Base-by-base conservation (phyloP, 2,888 invertebrate species). In the Cryptophagus acutangulus region DNA sequence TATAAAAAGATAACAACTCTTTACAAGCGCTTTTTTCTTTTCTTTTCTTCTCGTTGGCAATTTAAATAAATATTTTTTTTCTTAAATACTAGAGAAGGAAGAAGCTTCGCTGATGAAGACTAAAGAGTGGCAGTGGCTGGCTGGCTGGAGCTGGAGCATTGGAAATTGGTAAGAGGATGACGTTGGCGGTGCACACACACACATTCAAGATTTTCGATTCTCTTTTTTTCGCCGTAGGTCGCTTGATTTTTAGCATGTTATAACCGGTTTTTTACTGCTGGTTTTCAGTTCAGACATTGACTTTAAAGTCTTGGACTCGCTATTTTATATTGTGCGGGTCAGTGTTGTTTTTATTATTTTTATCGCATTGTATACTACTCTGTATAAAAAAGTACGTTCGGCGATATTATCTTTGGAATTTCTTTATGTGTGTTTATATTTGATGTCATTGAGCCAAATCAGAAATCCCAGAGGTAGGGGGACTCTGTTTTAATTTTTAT, bases 301-400 rank as follows among this genome's bases (percentile, higher is more conserved):
- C 49, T 52, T 49, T 48, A 38, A 49, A 46, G 44, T 47, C 48
- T 52, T 40, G 49, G 46, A 47, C 60, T 54, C 54, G 61, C 60
- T 58, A 64, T 65, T 65, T 66, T 64, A 65, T 63, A 64, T 67
- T 67, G 67, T 60, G 63, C 65, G 63, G 66, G 67, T 67, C 67
- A 67, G 65, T 64, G 58, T 58, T 62, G 63, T 64, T 66, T 65
- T 66, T 65, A 65, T 66, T 66, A 65, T 66, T 66, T 66, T 66
- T 66, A 66, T 64, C 63, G 58, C 57, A 51, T 51, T 44, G 41
- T 50, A 41, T 61, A 62, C 62, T 62, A 61, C 51, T 58, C 58
- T 51, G 52, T 33, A 49, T 45, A 57, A 62, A 62, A 62, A 62
- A 57, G 62, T 62, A 46, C 37, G 37, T 13, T 4, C 14, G 33